Conservation (phyloP, 2,113 vertebrate species). For the Rhinopithecus roxellana region DNA sequence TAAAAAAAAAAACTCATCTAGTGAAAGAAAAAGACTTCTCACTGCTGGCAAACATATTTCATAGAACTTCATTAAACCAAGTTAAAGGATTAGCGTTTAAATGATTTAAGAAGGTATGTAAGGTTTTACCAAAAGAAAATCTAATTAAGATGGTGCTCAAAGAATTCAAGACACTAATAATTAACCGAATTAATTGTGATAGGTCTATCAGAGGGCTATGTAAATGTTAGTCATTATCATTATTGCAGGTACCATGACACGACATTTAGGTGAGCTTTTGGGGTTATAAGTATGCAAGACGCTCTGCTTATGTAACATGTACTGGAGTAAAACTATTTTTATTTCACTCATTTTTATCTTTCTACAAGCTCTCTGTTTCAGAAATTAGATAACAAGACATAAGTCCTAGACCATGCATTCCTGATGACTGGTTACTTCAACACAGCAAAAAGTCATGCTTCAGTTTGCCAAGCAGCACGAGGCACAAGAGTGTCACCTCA, state of each 20-base stretch:
- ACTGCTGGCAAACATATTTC: not conserved
- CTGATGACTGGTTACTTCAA: not conserved
- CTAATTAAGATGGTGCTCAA: conserved; percentile 16
- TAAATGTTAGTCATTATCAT: not conserved
- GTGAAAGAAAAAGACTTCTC: not conserved
- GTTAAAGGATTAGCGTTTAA: conserved; percentile 14
- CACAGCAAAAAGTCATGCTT: not conserved
- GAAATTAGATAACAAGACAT: not conserved
- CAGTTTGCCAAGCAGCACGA: not conserved
- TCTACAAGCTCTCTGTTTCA: not conserved
- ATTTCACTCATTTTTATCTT: not conserved
- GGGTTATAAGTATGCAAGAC: accelerated
- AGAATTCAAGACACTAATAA: conserved; percentile 8
- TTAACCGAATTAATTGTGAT: not conserved
- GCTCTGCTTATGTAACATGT: not conserved
- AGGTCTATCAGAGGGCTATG: not conserved
- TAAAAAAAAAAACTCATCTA: conserved; percentile 28
- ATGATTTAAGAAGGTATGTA: conserved; percentile 29
- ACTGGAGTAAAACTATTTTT: not conserved
- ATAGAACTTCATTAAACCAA: conserved; percentile 37
- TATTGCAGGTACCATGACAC: not conserved
- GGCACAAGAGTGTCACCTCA: accelerated
- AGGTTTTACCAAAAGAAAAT: conserved; percentile 44
- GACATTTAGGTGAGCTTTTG: not conserved
- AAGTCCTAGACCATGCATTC: not conserved